phyloP scores from a whole-genome alignment of 1,140 invertebrate genomes.

The Camponotus floridanus region DNA sequence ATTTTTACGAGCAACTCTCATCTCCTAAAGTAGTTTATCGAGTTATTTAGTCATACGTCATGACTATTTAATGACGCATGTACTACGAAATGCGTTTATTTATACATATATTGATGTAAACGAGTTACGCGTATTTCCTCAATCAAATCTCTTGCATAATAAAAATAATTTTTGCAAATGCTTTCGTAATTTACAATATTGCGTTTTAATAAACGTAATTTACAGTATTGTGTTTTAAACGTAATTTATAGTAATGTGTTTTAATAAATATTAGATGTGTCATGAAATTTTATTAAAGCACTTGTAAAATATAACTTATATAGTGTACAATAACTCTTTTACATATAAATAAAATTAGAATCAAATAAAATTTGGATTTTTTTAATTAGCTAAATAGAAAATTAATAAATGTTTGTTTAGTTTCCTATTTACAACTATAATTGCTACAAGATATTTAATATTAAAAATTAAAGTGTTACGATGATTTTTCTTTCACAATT shows the following conservation, averaged over 20 bases:
- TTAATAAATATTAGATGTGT: background rate
- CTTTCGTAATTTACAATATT: background rate
- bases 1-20: background rate
- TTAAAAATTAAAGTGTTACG: background rate
- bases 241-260: background rate
- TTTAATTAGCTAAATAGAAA: background rate
- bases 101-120: background rate
- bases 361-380: no score
- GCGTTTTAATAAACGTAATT: background rate
- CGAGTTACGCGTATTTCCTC: background rate
- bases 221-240: background rate
- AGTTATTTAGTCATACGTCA: conserved; percentile 5
- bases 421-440: background rate
- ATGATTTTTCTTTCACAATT: background rate
- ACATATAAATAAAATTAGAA: background rate
- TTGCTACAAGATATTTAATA: background rate
- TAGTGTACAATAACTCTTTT: background rate
- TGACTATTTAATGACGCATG: background rate
- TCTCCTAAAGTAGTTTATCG: background rate
- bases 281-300: background rate
- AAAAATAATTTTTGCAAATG: background rate
- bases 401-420: background rate
- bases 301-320: background rate
- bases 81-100: background rate
- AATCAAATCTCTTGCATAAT: background rate